Percentiles rank a stretch among this genome's conserved stretches.
phyloP scores from a whole-genome alignment of 1,140 invertebrate genomes.

The Drosophila melanica region DNA sequence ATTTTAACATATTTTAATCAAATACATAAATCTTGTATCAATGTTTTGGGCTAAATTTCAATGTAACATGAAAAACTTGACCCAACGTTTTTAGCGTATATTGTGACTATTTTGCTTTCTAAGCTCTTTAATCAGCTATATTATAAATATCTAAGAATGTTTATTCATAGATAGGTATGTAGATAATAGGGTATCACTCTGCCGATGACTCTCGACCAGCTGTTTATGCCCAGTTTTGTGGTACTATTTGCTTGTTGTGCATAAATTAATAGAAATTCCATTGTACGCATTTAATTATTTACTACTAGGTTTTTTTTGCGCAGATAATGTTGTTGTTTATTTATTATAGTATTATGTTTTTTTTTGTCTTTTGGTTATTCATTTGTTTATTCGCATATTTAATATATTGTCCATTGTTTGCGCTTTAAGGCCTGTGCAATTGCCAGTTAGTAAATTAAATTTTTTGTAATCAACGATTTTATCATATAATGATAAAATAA shows the following conservation, averaged over 20 bases:
- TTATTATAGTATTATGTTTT: neutral
- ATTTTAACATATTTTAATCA: too few relatives aligned
- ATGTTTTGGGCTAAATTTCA: too few relatives aligned
- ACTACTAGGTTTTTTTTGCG: conserved; percentile 37
- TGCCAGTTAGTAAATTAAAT: neutral
- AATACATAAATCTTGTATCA: too few relatives aligned
- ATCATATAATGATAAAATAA: conserved; percentile 2
- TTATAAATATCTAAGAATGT: too few relatives aligned
- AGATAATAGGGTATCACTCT: neutral
- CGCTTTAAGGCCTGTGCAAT: conserved; percentile 1
- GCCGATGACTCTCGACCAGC: neutral
- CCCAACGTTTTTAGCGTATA: too few relatives aligned
- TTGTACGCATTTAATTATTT: conserved; percentile 60
- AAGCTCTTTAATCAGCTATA: too few relatives aligned
- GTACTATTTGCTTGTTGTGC: conserved; percentile 11
- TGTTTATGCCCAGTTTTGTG: conserved; percentile 22
- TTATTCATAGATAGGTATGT: too few relatives aligned
- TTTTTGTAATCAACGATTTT: neutral
- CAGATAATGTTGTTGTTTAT: conserved; percentile 31
- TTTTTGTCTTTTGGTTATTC: conserved; percentile 7
- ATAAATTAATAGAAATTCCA: conserved; percentile 67
- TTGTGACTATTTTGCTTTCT: too few relatives aligned
- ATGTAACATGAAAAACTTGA: too few relatives aligned
- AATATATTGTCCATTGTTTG: neutral
- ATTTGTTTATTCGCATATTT: conserved; percentile 41